phyloP scores from a whole-genome alignment of 2,888 invertebrate species.

The Ferdinandea cuprea region DNA sequence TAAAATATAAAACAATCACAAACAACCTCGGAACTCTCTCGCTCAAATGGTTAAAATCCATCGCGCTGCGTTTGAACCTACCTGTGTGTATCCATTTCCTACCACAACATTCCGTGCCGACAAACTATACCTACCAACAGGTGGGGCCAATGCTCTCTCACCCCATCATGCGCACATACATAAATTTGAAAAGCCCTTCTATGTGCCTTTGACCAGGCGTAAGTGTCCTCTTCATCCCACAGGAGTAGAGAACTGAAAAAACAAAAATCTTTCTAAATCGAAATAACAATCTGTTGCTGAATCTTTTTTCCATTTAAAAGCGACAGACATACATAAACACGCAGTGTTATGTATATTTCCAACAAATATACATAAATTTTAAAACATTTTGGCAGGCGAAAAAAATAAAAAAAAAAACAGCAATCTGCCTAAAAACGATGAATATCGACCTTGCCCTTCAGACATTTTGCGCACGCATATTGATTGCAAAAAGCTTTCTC shows the following conservation, averaged over 20 bases:
- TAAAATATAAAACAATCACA: constrained; percentile 14
- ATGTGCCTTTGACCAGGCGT: background rate
- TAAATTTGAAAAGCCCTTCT: background rate
- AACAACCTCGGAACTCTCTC: background rate
- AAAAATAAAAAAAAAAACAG: too few species aligned
- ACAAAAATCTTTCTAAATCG: background rate
- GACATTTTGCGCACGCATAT: constrained; percentile 74
- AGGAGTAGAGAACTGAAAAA: constrained; percentile 1
- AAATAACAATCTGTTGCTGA: constrained; percentile 62
- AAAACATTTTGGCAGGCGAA: constrained; percentile 1
- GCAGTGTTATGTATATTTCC: too few species aligned
- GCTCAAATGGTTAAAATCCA: background rate
- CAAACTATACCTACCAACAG: constrained; percentile 58
- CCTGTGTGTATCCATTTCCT: constrained; percentile 29
- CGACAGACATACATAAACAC: background rate
- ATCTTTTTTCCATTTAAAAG: constrained; percentile 5
- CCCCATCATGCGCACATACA: constrained; percentile 11
- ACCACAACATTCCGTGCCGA: constrained; percentile 51
- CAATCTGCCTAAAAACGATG: constrained; percentile 8
- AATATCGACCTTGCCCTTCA: constrained; percentile 74
- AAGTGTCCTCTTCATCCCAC: constrained; percentile 7
- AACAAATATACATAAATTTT: background rate
- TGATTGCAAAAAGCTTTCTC: constrained; percentile 66
- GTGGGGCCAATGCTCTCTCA: constrained; percentile 64
- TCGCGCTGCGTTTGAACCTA: constrained; percentile 1